These are phyloP conservation scores for Eristalis pertinax DNA, from an alignment of 2,888 invertebrate species.

Conservation along the genomic window DNA sequence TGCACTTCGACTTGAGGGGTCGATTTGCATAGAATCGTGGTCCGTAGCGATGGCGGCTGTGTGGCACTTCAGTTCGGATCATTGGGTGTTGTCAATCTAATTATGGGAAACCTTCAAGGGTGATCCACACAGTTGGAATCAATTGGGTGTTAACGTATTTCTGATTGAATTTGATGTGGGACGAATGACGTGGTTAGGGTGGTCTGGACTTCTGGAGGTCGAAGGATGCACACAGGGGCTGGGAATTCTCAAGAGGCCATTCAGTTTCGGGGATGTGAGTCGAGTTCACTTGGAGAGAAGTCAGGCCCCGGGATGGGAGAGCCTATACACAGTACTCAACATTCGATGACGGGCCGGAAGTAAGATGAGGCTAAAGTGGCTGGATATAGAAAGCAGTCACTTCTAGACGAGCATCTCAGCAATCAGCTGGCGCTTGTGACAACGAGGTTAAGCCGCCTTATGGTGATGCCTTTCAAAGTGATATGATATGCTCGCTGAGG, in stretches of 20 bases:
- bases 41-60: background rate
- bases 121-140: background rate
- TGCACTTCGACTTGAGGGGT: background rate
- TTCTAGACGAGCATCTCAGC: too few species aligned
- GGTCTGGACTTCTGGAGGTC: background rate
- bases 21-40: slow-evolving; percentile 33
- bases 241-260: background rate
- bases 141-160: background rate
- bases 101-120: slow-evolving; percentile 18
- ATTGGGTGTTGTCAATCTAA: slow-evolving; percentile 22
- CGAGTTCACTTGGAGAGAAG: too few species aligned
- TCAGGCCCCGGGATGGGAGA: too few species aligned
- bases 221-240: background rate
- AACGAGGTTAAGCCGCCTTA: too few species aligned
- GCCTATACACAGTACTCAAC: too few species aligned
- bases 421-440: too few species aligned
- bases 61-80: background rate
- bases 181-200: background rate
- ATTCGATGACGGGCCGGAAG: too few species aligned
- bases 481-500: too few species aligned
- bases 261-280: background rate
- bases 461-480: too few species aligned
- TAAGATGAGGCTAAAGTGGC: too few species aligned
- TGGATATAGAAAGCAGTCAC: too few species aligned
- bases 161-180: background rate